Evolutionary conservation across 2,113 vertebrate genomes (phyloP).

Genomic region (Epinephelus lanceolatus): DNA sequence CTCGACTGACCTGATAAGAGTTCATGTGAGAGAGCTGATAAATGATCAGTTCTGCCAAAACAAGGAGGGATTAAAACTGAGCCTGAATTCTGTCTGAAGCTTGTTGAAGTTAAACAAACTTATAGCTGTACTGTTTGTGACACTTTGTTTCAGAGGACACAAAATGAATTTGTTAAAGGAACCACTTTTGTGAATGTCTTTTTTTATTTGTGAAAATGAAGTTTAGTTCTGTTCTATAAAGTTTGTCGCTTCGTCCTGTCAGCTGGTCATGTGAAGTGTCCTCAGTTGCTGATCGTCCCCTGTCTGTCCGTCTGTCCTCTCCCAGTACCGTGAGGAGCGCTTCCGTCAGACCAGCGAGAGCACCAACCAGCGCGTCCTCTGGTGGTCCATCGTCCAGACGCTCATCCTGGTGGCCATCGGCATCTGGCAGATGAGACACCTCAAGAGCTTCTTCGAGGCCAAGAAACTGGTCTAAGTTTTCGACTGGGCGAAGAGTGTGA

Average conservation of each 20-base stretch:
- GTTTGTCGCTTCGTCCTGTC: not conserved
- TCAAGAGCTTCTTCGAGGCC: constrained; percentile 96
- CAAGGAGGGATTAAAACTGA: too few species aligned
- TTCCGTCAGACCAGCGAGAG: constrained; percentile 94
- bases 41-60: too few species aligned
- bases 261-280: not conserved
- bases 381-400: constrained; percentile 96
- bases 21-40: too few species aligned
- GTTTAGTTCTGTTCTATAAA: too few species aligned
- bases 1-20: too few species aligned
- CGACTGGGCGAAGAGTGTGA: not conserved
- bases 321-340: constrained; percentile 92
- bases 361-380: constrained; percentile 93
- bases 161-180: too few species aligned
- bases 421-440: constrained; percentile 95
- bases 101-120: too few species aligned
- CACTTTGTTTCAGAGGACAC: too few species aligned
- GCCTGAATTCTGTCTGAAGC: too few species aligned
- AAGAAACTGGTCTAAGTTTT: constrained; percentile 91
- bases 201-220: too few species aligned
- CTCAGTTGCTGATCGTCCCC: not conserved
- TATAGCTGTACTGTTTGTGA: too few species aligned
- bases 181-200: too few species aligned
- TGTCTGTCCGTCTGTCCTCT: constrained; percentile 2
- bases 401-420: constrained; percentile 93